Evolutionary conservation across 2,888 invertebrate species (phyloP).

Genomic region (Philonicus albiceps): DNA sequence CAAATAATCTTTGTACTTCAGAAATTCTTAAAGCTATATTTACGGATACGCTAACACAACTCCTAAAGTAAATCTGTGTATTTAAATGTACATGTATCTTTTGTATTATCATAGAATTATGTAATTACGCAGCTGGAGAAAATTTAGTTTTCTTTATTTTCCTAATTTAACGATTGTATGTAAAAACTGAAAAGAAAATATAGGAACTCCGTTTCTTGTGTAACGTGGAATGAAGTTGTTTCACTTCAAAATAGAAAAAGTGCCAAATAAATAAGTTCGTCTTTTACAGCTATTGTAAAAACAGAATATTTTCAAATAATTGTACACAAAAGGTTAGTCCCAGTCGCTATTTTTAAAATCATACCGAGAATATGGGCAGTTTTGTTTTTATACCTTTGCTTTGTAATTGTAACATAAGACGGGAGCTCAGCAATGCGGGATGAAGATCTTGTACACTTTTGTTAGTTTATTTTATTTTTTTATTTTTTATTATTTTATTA

Average conservation of each 20-base stretch:
- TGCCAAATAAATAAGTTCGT: conserved; percentile 38
- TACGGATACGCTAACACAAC: background rate
- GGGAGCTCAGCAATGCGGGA: background rate
- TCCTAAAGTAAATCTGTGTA: background rate
- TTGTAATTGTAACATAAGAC: background rate
- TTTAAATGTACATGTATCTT: background rate
- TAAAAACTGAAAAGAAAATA: background rate
- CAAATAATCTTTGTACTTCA: background rate
- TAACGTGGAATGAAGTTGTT: background rate
- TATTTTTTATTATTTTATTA: conserved; percentile 8
- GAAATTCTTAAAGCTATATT: background rate
- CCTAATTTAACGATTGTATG: conserved; percentile 16
- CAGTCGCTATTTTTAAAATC: conserved; percentile 22
- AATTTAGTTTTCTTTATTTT: background rate
- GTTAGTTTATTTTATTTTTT: conserved; percentile 13
- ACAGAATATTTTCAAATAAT: background rate
- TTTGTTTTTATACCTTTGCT: background rate
- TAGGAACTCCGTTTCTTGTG: background rate
- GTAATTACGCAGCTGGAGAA: background rate
- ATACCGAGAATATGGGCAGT: background rate
- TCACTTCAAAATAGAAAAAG: conserved; percentile 23
- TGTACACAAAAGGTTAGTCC: background rate
- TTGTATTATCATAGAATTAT: conserved; percentile 7
- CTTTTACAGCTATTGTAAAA: conserved; percentile 28
- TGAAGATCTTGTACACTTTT: conserved; percentile 23